phyloP scores from a whole-genome alignment of 2,113 vertebrate species.

The Lepidothrix coronata region DNA sequence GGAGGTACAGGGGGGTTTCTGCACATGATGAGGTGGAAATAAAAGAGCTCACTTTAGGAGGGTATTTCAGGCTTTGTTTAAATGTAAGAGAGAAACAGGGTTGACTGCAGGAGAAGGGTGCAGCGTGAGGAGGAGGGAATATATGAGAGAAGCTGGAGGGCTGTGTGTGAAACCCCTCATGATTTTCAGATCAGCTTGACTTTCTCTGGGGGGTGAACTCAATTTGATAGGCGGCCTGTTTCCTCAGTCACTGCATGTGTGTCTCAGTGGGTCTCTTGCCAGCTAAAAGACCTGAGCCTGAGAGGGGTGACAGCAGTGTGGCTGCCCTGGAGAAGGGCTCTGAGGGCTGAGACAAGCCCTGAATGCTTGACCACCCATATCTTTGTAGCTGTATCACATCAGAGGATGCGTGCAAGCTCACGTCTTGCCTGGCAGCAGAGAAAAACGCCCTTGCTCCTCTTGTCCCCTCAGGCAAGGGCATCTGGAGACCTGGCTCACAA shows the following conservation, averaged over 20 bases:
- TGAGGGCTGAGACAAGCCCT: neutral
- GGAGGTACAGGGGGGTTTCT: neutral
- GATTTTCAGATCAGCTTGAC: neutral
- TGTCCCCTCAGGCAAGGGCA: neutral
- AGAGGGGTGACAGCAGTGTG: neutral
- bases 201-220: neutral
- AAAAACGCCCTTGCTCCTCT: neutral
- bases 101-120: neutral
- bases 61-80: neutral
- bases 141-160: fast-evolving
- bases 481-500: neutral
- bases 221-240: fast-evolving
- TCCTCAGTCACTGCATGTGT: fast-evolving
- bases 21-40: fast-evolving
- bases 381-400: neutral
- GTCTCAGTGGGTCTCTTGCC: fast-evolving
- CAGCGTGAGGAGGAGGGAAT: neutral
- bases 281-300: neutral
- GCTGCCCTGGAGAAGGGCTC: neutral
- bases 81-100: fast-evolving
- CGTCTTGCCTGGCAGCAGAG: neutral
- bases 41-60: neutral
- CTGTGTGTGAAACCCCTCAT: neutral
- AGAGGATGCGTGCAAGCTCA: fast-evolving
- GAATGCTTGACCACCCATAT: neutral